A percentile compares a stretch with the other conserved stretches of the same genome.
Conservation (phyloP, 1,140 invertebrate species). For the Drosophila subpulchrella region DNA sequence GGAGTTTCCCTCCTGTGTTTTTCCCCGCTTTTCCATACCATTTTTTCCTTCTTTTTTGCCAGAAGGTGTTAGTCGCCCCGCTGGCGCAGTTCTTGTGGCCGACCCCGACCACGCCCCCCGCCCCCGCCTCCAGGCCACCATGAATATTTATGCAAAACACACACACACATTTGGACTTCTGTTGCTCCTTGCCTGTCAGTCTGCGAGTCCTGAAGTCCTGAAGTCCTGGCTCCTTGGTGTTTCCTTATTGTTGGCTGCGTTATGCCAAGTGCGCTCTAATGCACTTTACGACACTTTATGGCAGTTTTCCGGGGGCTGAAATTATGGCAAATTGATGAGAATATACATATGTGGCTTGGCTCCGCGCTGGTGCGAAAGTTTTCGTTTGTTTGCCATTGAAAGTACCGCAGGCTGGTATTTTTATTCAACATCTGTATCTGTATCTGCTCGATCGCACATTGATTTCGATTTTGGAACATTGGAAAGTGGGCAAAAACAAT, state of each 20-base stretch:
- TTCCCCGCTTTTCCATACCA: background rate
- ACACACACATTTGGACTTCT: conserved; percentile 26
- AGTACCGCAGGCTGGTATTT: background rate
- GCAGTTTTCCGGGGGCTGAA: conserved; percentile 47
- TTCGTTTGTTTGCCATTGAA: conserved; percentile 14
- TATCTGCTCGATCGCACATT: background rate
- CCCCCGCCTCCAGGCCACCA: conserved; percentile 1
- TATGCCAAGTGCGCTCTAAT: conserved; percentile 80
- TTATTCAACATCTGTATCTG: background rate
- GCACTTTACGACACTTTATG: conserved; percentile 82
- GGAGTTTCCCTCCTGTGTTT: conserved; percentile 25
- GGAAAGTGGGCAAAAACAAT: no score
- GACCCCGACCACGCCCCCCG: background rate
- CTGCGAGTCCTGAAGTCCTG: background rate
- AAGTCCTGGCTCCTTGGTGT: conserved; percentile 20
- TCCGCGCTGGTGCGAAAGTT: conserved; percentile 14
- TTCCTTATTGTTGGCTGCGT: conserved; percentile 44
- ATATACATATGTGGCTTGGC: conserved; percentile 39
- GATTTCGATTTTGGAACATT: no score
- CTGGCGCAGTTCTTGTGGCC: conserved; percentile 53
- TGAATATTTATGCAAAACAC: conserved; percentile 75
- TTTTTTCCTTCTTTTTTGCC: conserved; percentile 9
- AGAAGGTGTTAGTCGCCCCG: conserved; percentile 63
- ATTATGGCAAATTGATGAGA: conserved; percentile 70
- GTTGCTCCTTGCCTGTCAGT: conserved; percentile 44